Conservation (phyloP, 2,888 invertebrate species). For the Cerceris rybyensis region DNA sequence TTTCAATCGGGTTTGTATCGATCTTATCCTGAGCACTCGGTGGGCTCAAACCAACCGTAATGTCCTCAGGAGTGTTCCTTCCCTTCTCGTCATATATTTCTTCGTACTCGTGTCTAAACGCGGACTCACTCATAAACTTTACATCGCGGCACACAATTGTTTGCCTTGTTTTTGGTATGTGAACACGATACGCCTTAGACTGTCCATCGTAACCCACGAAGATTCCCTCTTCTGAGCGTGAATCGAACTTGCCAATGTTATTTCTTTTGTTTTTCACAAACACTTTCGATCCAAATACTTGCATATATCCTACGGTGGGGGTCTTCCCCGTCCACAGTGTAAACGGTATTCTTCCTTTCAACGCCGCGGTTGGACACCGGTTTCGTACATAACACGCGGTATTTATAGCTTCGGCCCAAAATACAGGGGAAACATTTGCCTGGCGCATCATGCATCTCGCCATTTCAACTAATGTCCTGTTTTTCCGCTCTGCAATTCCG, state of each 20-base stretch:
- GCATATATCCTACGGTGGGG: constrained; percentile 1
- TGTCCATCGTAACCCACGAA: constrained; percentile 8
- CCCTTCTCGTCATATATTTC: no score
- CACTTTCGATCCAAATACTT: constrained; percentile 8
- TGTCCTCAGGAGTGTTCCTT: no score
- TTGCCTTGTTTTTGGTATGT: neutral
- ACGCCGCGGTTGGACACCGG: constrained; percentile 3
- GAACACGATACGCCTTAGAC: constrained; percentile 4
- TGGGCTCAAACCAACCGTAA: no score
- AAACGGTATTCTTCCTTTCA: constrained; percentile 4
- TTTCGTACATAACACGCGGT: constrained; percentile 14
- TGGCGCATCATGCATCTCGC: no score
- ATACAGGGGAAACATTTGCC: no score
- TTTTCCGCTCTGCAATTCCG: neutral
- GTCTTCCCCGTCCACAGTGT: constrained; percentile 5
- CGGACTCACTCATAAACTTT: neutral
- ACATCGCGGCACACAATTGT: constrained; percentile 12
- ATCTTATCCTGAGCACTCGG: no score
- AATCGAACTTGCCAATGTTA: constrained; percentile 16
- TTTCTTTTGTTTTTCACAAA: constrained; percentile 9
- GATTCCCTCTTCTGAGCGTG: constrained; percentile 6
- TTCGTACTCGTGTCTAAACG: neutral
- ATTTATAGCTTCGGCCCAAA: no score
- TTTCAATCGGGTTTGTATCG: no score
- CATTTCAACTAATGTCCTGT: constrained; percentile 3